Evolutionary conservation across 2,797 vertebrate genomes (phyloP).

Genomic region (Sebastes steindachneri): DNA sequence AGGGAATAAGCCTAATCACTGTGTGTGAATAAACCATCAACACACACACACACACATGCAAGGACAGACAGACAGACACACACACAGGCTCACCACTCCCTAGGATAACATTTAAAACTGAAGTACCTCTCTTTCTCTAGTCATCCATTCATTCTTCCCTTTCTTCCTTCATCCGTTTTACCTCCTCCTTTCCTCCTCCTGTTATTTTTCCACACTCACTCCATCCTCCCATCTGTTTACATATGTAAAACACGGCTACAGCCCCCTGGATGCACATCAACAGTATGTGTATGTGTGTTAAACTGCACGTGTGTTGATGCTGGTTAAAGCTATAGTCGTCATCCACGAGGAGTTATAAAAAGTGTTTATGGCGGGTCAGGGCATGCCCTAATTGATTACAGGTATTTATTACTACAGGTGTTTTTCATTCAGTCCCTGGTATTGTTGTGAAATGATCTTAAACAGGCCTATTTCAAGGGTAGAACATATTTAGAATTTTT

Average conservation of each 20-base stretch:
- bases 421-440: slow-evolving; percentile 22
- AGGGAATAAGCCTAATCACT: slow-evolving; percentile 93
- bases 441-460: not conserved
- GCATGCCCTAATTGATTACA: slow-evolving; percentile 60
- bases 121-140: slow-evolving; percentile 35
- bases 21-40: slow-evolving; percentile 87
- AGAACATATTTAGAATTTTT: not conserved
- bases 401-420: slow-evolving; percentile 37
- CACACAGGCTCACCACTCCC: slow-evolving; percentile 26
- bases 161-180: not conserved
- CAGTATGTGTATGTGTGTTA: slow-evolving; percentile 18
- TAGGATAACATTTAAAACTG: slow-evolving; percentile 53
- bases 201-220: slow-evolving; percentile 11
- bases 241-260: slow-evolving; percentile 56
- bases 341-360: slow-evolving; percentile 52
- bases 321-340: slow-evolving; percentile 41
- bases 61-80: not conserved
- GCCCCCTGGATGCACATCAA: slow-evolving; percentile 57
- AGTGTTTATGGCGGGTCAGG: slow-evolving; percentile 42
- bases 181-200: slow-evolving; percentile 4
- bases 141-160: slow-evolving; percentile 3
- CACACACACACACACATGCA: slow-evolving; percentile 33
- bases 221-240: slow-evolving; percentile 57
- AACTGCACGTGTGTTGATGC: not conserved
- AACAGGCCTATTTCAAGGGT: not conserved